Evolutionary conservation across 2,888 invertebrate species (phyloP).

Genomic region (Onthophagus sagittarius): DNA sequence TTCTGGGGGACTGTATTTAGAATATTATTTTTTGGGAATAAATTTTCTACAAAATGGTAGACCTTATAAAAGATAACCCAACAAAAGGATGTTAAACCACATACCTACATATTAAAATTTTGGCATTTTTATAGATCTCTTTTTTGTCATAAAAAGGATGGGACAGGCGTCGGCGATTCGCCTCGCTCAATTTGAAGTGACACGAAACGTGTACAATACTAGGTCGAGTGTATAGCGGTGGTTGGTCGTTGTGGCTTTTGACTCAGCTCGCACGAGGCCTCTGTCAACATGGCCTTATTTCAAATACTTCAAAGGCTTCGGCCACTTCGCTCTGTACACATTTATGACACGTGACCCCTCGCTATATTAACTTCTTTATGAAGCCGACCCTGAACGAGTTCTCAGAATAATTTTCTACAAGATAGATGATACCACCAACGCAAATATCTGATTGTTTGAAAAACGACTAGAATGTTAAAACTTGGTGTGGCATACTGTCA

Average conservation of each 20-base stretch:
- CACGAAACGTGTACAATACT: not conserved
- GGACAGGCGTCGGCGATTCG: not conserved
- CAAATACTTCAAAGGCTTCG: conserved; percentile 41
- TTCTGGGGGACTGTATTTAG: not conserved
- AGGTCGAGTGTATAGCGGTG: conserved; percentile 2
- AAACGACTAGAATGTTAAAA: too few relatives aligned
- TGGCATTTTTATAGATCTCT: not conserved
- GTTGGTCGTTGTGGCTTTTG: conserved; percentile 39
- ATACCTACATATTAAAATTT: not conserved
- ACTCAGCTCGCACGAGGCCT: conserved; percentile 41
- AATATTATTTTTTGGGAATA: not conserved
- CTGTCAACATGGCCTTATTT: conserved; percentile 40
- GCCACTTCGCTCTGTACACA: conserved; percentile 23
- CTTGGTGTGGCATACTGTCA: not conserved
- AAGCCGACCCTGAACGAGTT: conserved; percentile 20
- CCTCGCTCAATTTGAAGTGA: not conserved
- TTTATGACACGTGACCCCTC: conserved; percentile 27
- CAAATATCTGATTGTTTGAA: too few relatives aligned
- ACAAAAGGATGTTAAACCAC: not conserved
- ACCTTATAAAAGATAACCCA: not conserved
- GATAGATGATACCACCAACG: not conserved
- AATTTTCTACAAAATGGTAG: not conserved
- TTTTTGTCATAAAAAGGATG: not conserved
- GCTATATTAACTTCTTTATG: conserved; percentile 31
- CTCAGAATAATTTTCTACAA: not conserved